phyloP scores from a whole-genome alignment of 2,888 invertebrate genomes.

The Plagodis dolabraria region DNA sequence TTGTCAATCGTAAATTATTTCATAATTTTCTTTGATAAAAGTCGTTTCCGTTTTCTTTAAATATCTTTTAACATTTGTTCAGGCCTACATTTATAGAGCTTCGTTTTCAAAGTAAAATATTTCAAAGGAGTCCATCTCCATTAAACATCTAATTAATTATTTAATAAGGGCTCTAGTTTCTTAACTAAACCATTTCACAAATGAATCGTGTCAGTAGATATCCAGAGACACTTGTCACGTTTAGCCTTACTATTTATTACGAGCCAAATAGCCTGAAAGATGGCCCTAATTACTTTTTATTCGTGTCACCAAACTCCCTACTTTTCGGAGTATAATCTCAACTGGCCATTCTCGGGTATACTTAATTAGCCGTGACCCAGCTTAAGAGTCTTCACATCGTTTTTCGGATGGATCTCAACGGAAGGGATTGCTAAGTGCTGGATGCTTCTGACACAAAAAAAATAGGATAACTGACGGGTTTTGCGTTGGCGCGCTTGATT shows the following conservation, averaged over 20 bases:
- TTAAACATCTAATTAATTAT: too few relatives aligned
- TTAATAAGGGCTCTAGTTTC: too few relatives aligned
- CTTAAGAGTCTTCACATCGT: conserved; percentile 25
- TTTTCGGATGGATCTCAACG: conserved; percentile 18
- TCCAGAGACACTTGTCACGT: neutral
- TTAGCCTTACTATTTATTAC: neutral
- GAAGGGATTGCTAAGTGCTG: conserved; percentile 28
- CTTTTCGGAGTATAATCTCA: conserved; percentile 16
- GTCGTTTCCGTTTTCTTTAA: too few relatives aligned
- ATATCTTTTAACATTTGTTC: too few relatives aligned
- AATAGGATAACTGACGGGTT: conserved; percentile 7
- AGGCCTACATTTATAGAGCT: too few relatives aligned
- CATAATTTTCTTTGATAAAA: too few relatives aligned
- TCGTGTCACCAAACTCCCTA: conserved; percentile 15
- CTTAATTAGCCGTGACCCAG: conserved; percentile 23
- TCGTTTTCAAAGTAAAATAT: too few relatives aligned
- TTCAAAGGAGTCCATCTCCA: too few relatives aligned
- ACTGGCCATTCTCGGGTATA: conserved; percentile 16
- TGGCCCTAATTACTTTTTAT: conserved; percentile 23
- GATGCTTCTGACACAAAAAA: conserved; percentile 21
- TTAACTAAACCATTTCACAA: too few relatives aligned
- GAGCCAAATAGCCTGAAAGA: conserved; percentile 11
- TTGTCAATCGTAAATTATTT: too few relatives aligned
- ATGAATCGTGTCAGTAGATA: neutral
- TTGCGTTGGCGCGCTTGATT: conserved; percentile 18